These are phyloP conservation scores for Odontesthes bonariensis DNA, from an alignment of 2,113 vertebrate species.

Conservation along the genomic window DNA sequence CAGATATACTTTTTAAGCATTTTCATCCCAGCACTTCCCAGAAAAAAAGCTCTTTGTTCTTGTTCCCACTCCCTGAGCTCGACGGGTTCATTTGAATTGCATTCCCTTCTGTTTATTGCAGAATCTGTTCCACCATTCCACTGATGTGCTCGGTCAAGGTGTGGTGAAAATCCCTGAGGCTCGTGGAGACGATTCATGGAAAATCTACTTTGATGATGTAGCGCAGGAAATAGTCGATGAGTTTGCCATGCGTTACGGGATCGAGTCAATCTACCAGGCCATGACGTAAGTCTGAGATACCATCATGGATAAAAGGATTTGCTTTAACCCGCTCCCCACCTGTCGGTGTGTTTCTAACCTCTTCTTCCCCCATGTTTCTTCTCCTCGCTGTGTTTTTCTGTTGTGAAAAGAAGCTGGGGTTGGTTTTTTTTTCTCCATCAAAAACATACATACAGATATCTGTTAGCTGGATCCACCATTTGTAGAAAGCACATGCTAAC, in stretches of 20 bases:
- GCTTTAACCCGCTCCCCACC: background rate
- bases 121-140: slow-evolving; percentile 97
- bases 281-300: slow-evolving; percentile 91
- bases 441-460: slow-evolving; percentile 18
- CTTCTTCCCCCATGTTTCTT: background rate
- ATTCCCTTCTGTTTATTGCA: slow-evolving; percentile 63
- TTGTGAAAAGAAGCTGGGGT: slow-evolving; percentile 13
- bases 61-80: background rate
- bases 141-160: slow-evolving; percentile 91
- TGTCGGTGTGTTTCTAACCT: slow-evolving; percentile 15
- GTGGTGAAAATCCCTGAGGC: slow-evolving; percentile 93
- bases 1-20: background rate
- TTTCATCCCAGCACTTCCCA: background rate
- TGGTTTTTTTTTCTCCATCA: slow-evolving; percentile 42
- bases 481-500: slow-evolving; percentile 30
- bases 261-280: slow-evolving; percentile 98
- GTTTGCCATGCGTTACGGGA: slow-evolving; percentile 98
- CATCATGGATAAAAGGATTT: background rate
- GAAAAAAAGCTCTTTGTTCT: background rate
- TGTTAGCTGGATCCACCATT: slow-evolving; percentile 51
- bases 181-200: slow-evolving; percentile 96
- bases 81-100: background rate
- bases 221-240: slow-evolving; percentile 97
- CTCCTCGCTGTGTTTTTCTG: background rate
- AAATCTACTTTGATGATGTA: slow-evolving; percentile 97